These are phyloP conservation scores for human (Homo sapiens) DNA, from an alignment of 2,113 vertebrate genomes.

Conservation along the genomic window GRCh38 chr18:1353001-1353500, in stretches of 20 bases:
- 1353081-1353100: not conserved
- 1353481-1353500: not conserved
- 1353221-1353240: not conserved
- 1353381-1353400: not conserved
- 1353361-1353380: not conserved
- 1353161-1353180: not conserved
- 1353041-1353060: not conserved
- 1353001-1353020: not conserved
- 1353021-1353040: not conserved
- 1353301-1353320: not conserved
- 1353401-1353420: not conserved
- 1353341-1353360: not conserved
- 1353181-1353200: not conserved
- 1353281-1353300: not conserved
- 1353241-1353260: not conserved
- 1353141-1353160: not conserved
- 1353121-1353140: not conserved
- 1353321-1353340: not conserved
- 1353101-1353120: not conserved
- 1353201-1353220: not conserved
- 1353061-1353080: not conserved
- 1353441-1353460: not conserved
- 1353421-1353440: not conserved
- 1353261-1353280: not conserved
- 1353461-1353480: not conserved